These are phyloP conservation scores for Anarsia innoxiella DNA, from an alignment of 2,888 invertebrate genomes.

Conservation along the genomic window DNA sequence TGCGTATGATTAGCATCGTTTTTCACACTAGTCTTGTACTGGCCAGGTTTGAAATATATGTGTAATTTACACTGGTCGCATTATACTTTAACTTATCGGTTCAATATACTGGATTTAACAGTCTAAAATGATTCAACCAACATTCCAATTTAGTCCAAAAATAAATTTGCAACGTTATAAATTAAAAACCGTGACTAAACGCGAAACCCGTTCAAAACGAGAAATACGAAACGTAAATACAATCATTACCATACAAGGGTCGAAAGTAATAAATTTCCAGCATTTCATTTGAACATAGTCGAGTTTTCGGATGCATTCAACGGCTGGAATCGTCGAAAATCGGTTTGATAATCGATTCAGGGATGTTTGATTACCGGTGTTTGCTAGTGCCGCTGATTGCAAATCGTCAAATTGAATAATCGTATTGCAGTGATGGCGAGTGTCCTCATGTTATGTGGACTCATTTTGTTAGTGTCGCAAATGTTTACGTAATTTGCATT, in stretches of 20 bases:
- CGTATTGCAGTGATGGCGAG: too few species aligned
- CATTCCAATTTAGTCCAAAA: too few species aligned
- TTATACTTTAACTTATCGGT: too few species aligned
- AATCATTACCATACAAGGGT: conserved; percentile 25
- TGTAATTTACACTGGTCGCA: too few species aligned
- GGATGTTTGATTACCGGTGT: conserved; percentile 60
- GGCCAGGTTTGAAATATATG: too few species aligned
- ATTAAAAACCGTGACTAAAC: too few species aligned
- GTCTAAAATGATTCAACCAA: too few species aligned
- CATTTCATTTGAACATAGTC: conserved; percentile 6
- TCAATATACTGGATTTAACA: too few species aligned
- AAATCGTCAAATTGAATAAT: conserved; percentile 69
- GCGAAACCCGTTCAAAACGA: too few species aligned
- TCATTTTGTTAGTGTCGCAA: neutral
- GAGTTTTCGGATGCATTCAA: conserved; percentile 21
- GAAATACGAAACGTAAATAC: conserved; percentile 27
- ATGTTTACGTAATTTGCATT: neutral
- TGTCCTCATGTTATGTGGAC: conserved; percentile 6
- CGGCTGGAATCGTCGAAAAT: conserved; percentile 28
- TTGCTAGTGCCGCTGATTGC: conserved; percentile 71
- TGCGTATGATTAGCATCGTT: too few species aligned
- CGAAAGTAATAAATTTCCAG: conserved; percentile 26
- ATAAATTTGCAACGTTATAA: too few species aligned
- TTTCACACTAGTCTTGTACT: too few species aligned
- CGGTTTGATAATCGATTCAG: conserved; percentile 62